A percentile compares a stretch with the other conserved stretches of the same genome.
phyloP scores from a whole-genome alignment of 2,113 vertebrate species.

The Protomyctophum bolini region DNA sequence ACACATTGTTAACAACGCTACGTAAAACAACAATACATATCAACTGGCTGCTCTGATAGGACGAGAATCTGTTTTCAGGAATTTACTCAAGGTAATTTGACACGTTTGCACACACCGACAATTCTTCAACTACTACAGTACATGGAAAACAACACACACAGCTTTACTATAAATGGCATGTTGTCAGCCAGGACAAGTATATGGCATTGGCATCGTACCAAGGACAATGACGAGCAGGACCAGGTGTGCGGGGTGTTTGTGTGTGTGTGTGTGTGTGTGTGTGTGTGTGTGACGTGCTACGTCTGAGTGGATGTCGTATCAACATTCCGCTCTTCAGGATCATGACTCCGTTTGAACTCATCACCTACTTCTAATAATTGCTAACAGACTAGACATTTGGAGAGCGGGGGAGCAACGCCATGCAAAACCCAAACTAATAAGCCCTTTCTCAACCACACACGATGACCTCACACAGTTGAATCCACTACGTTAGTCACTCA shows the following conservation, averaged over 20 bases:
- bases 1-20: too few relatives aligned
- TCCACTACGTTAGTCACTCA: constrained; percentile 1
- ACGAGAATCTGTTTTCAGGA: constrained; percentile 1
- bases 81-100: neutral
- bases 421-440: constrained; percentile 2
- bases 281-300: neutral
- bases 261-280: neutral
- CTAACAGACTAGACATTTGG: constrained; percentile 1
- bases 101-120: neutral
- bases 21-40: neutral
- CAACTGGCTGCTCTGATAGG: neutral
- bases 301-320: neutral
- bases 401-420: neutral
- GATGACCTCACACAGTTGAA: constrained; percentile 22
- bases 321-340: neutral
- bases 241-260: constrained; percentile 44
- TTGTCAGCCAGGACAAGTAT: neutral
- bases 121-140: too few relatives aligned
- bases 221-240: constrained; percentile 45
- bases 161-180: constrained; percentile 58
- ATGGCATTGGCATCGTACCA: constrained; percentile 21
- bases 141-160: too few relatives aligned
- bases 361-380: constrained; percentile 10
- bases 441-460: neutral
- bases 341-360: constrained; percentile 31